Conservation (phyloP, 2,113 vertebrate genomes). For the Chunga burmeisteri region DNA sequence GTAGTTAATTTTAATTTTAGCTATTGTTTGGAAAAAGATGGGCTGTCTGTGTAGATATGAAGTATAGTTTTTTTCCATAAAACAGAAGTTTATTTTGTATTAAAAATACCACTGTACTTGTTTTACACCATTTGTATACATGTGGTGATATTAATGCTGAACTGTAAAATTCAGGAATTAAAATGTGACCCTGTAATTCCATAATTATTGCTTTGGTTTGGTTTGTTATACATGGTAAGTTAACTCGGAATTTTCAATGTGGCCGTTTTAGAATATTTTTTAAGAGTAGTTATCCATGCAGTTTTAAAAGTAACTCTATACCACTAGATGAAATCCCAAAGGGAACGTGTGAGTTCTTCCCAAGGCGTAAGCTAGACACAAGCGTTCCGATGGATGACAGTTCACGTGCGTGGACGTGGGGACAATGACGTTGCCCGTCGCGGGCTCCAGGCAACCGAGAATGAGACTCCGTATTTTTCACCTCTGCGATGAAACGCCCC, state of each 20-base stretch:
- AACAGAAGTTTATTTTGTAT: slow-evolving; percentile 93
- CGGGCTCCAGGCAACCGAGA: background rate
- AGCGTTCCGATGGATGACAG: background rate
- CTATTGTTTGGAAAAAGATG: slow-evolving; percentile 82
- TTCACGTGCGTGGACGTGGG: background rate
- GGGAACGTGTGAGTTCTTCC: background rate
- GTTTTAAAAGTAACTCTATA: background rate
- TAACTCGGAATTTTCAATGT: slow-evolving; percentile 28
- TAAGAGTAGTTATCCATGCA: background rate
- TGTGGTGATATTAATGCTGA: slow-evolving; percentile 89
- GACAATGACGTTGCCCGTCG: background rate
- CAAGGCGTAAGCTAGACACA: rapidly evolving
- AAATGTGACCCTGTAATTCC: slow-evolving; percentile 96
- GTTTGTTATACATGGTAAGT: slow-evolving; percentile 69
- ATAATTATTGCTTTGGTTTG: slow-evolving; percentile 74
- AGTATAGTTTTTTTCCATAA: slow-evolving; percentile 87
- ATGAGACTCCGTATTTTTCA: background rate
- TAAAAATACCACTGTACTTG: slow-evolving; percentile 92
- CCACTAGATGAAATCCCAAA: background rate
- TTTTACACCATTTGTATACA: slow-evolving; percentile 98
- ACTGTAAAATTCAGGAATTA: slow-evolving; percentile 94
- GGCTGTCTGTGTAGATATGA: slow-evolving; percentile 86
- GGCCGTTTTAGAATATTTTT: slow-evolving; percentile 30
- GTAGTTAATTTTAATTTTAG: slow-evolving; percentile 83
- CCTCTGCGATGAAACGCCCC: background rate